phyloP scores from a whole-genome alignment of 2,797 vertebrate species.

The Arrhamphus sclerolepis region DNA sequence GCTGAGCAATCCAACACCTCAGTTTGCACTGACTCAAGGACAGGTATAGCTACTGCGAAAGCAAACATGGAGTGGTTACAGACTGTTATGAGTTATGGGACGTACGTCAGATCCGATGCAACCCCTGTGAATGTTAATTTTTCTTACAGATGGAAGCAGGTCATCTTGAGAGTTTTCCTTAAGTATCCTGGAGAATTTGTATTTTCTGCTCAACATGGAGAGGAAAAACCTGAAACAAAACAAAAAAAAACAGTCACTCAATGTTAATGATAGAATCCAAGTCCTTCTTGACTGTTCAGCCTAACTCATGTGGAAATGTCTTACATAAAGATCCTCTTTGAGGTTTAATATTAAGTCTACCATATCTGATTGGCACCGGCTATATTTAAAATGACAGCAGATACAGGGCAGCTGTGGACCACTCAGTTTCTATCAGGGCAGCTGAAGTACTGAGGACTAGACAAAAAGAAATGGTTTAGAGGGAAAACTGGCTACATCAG shows the following conservation, averaged over 20 bases:
- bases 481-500: slow-evolving; percentile 31
- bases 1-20: slow-evolving; percentile 69
- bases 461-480: slow-evolving; percentile 11
- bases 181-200: slow-evolving; percentile 43
- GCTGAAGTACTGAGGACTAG: slow-evolving; percentile 7
- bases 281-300: not conserved
- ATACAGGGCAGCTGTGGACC: slow-evolving; percentile 11
- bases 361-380: slow-evolving; percentile 12
- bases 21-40: slow-evolving; percentile 65
- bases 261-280: not conserved
- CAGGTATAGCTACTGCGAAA: slow-evolving; percentile 44
- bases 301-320: not conserved
- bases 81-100: slow-evolving; percentile 41
- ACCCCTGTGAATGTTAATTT: slow-evolving; percentile 24
- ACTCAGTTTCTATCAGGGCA: slow-evolving; percentile 7
- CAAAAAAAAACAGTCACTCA: slow-evolving; percentile 41
- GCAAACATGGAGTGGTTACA: slow-evolving; percentile 69
- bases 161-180: slow-evolving; percentile 36
- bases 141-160: slow-evolving; percentile 28
- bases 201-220: slow-evolving; percentile 51
- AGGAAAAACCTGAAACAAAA: too few species aligned
- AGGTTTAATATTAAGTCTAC: slow-evolving; percentile 21
- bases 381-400: slow-evolving; percentile 27
- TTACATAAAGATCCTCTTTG: slow-evolving; percentile 28
- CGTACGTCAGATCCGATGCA: slow-evolving; percentile 19